These are phyloP conservation scores for Parelbella ahira DNA, from an alignment of 2,888 invertebrate genomes.

Conservation along the genomic window DNA sequence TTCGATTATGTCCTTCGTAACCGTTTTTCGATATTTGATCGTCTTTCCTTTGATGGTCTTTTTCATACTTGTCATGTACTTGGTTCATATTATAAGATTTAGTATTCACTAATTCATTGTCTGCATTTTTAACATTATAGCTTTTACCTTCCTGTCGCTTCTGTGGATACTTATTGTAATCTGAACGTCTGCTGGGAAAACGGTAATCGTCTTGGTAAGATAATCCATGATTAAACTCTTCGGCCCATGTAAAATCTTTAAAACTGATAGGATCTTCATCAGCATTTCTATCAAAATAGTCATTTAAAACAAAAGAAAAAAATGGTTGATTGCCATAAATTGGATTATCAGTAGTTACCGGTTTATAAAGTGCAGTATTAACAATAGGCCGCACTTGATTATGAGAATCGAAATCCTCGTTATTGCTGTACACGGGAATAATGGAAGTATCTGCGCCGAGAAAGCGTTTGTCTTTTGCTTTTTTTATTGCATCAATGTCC, in stretches of 20 bases:
- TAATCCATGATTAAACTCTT: conserved; percentile 44
- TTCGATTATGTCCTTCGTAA: conserved; percentile 39
- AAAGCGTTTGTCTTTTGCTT: conserved; percentile 59
- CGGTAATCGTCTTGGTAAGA: conserved; percentile 32
- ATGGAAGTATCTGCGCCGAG: conserved; percentile 35
- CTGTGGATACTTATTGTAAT: conserved; percentile 27
- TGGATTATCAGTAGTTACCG: conserved; percentile 48
- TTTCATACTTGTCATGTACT: conserved; percentile 41
- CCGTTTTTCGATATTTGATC: conserved; percentile 38
- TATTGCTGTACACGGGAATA: conserved; percentile 66
- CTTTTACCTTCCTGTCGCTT: conserved; percentile 2
- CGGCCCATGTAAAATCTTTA: conserved; percentile 53
- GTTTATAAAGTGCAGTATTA: conserved; percentile 27
- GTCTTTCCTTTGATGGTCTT: conserved; percentile 37
- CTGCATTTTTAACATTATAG: background rate
- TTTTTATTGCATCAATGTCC: conserved; percentile 42
- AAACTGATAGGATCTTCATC: conserved; percentile 54
- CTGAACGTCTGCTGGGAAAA: conserved; percentile 39
- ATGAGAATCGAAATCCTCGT: no score
- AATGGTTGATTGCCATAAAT: conserved; percentile 53
- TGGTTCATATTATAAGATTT: conserved; percentile 37
- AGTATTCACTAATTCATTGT: conserved; percentile 30
- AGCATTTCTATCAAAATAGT: conserved; percentile 52
- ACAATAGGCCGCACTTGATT: conserved; percentile 11
- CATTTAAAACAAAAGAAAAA: conserved; percentile 57